Base-by-base conservation (phyloP, 2,113 vertebrate genomes). In the Ranitomeya variabilis region DNA sequence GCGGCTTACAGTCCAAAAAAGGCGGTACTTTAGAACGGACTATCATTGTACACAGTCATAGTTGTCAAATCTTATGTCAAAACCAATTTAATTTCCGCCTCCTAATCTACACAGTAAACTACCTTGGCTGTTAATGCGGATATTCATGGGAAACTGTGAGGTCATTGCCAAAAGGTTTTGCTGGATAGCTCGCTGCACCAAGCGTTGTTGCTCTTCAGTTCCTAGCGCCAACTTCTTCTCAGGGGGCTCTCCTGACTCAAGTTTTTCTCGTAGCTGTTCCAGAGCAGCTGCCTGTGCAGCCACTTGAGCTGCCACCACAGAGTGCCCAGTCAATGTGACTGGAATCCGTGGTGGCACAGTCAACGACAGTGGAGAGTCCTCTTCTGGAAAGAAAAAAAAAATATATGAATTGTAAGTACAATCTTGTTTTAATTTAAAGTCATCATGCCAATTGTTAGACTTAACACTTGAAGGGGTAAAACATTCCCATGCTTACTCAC, bases 161-260 rank as follows among this genome's bases (percentile, higher is more conserved):
- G 96, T 97, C 98, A 99, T 99, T 88, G 98, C 97, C 91, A 99
- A 94, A 86, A 99, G 94, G 94, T 99, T 99, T 91, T 99, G 98
- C 94, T 99, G 98, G 83, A 99, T 92, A 0, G 97, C 97, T 74
- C 97, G 95, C 92, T 99, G 98, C 93, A 99, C 95, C 55, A 99
- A 92, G 23, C 97, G 93, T 89, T 99, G 98, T 79, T 99, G 98
- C 26, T 99, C 98, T 0, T 99, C 98, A 0, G 96, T 90, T 0
- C 96, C 95, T 87, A 99, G 92, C 0, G 96, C 97, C 94, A 99
- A 95, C 93, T 98, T 99, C 94, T 99, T 99, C 93, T 99, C 97
- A 0, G 98, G 98, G 0, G 98, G 98, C 90, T 98, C 98, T 0
- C 97, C 97, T 0, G 96, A 94, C 90, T 99, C 98, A 92, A 99